Conservation (phyloP, 2,113 vertebrate genomes). For the Chauna torquata region DNA sequence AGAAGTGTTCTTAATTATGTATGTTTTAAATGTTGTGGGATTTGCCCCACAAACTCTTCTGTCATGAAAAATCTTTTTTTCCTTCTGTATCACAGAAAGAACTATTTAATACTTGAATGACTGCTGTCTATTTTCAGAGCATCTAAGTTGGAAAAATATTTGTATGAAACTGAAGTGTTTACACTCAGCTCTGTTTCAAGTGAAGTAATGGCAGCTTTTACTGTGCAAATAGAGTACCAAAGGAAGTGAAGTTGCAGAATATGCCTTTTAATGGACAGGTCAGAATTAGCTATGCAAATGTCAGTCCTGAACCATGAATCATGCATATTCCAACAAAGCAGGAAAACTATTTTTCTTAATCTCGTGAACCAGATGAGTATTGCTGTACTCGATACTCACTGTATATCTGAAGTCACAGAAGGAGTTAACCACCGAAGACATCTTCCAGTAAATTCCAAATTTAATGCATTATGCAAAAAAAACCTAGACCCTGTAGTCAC, state of each 20-base stretch:
- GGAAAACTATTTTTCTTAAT: not conserved
- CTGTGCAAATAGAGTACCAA: not conserved
- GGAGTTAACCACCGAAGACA: not conserved
- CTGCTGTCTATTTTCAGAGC: slow-evolving; percentile 23
- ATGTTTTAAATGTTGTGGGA: not conserved
- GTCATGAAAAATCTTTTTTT: not conserved
- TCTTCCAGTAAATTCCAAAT: slow-evolving; percentile 12
- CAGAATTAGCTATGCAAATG: not conserved
- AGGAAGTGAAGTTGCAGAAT: not conserved
- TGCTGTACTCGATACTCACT: not conserved
- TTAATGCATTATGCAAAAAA: slow-evolving; percentile 12
- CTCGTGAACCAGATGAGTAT: not conserved
- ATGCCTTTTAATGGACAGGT: not conserved
- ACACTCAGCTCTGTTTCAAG: not conserved
- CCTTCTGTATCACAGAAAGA: not conserved
- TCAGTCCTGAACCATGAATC: not conserved
- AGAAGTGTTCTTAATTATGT: not conserved
- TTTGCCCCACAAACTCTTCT: not conserved
- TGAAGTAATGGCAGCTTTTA: not conserved
- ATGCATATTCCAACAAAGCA: not conserved
- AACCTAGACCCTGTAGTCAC: not conserved
- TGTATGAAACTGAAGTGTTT: slow-evolving; percentile 3
- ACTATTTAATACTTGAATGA: not conserved
- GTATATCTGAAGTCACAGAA: not conserved
- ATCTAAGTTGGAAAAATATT: not conserved